Evolutionary conservation across 2,113 vertebrate species (phyloP).

Genomic region (Plestiodon gilberti): DNA sequence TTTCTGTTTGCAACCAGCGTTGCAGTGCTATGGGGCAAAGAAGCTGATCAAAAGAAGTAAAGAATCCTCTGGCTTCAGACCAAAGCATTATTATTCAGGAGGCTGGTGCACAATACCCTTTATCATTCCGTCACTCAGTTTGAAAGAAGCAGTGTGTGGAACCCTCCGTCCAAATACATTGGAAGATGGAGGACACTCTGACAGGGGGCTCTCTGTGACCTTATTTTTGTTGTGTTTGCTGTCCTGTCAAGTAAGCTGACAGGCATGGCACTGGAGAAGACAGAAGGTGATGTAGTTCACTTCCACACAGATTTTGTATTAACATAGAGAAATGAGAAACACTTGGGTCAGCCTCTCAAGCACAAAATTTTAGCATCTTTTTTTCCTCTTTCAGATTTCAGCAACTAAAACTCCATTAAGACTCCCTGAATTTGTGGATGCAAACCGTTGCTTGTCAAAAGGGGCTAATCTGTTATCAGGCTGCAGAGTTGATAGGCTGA

Average conservation of each 20-base stretch:
- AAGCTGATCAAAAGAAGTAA: conserved; percentile 44
- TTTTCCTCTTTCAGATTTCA: conserved; percentile 34
- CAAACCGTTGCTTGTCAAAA: conserved; percentile 3
- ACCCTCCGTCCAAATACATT: conserved; percentile 47
- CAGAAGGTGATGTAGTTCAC: conserved; percentile 67
- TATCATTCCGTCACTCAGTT: conserved; percentile 58
- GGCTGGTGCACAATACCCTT: conserved; percentile 49
- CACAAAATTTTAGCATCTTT: conserved; percentile 45
- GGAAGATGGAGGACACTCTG: conserved; percentile 57
- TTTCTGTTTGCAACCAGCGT: conserved; percentile 45
- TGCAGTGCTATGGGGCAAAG: conserved; percentile 43
- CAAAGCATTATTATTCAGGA: conserved; percentile 64
- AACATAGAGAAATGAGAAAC: conserved; percentile 59
- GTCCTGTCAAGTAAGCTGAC: conserved; percentile 68
- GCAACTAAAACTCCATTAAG: conserved; percentile 43
- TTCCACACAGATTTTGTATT: conserved; percentile 55
- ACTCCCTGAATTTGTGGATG: conserved; percentile 34
- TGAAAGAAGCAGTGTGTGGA: conserved; percentile 58
- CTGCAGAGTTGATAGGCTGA: conserved; percentile 7
- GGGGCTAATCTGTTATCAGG: not conserved
- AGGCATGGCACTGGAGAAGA: conserved; percentile 67
- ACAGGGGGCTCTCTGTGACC: conserved; percentile 59
- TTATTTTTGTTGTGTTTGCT: conserved; percentile 66
- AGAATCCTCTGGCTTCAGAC: conserved; percentile 31
- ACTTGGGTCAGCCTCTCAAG: conserved; percentile 57